Conservation (phyloP, 2,888 invertebrate genomes). For the Sarcophaga caerulescens region DNA sequence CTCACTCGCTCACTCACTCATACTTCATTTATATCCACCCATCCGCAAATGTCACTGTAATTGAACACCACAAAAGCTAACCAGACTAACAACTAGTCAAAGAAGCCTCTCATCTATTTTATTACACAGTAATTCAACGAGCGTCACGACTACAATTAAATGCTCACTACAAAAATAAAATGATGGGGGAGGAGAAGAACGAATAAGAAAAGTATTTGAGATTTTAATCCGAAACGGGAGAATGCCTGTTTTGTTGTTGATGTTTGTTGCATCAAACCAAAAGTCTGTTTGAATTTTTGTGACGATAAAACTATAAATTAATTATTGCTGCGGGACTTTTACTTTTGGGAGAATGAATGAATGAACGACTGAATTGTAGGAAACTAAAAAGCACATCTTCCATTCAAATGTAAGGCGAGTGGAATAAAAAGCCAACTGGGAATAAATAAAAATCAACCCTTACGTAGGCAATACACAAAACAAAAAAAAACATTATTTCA, state of each 20-base stretch:
- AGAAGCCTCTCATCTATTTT: slow-evolving; percentile 26
- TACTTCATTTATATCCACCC: slow-evolving; percentile 40
- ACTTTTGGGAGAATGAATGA: slow-evolving; percentile 71
- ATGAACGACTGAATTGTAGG: slow-evolving; percentile 48
- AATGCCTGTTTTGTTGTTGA: slow-evolving; percentile 54
- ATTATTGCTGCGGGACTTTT: slow-evolving; percentile 79
- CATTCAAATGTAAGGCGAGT: slow-evolving; percentile 8
- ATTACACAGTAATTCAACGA: slow-evolving; percentile 7
- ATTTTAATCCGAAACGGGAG: slow-evolving; percentile 62
- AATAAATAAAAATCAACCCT: slow-evolving; percentile 55
- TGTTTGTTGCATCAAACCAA: slow-evolving; percentile 25
- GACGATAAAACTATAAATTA: slow-evolving; percentile 80
- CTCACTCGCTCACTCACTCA: neutral
- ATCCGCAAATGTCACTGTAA: slow-evolving; percentile 69
- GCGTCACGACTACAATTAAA: slow-evolving; percentile 38
- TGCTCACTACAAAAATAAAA: neutral
- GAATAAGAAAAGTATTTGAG: slow-evolving; percentile 27
- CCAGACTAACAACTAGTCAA: slow-evolving; percentile 50
- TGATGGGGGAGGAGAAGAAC: too few relatives aligned
- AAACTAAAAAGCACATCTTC: slow-evolving; percentile 58
- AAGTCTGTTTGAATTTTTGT: slow-evolving; percentile 67
- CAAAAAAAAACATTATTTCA: too few relatives aligned
- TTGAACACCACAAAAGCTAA: slow-evolving; percentile 72
- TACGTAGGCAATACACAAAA: neutral
- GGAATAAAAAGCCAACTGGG: slow-evolving; percentile 44